Evolutionary conservation across 2,113 vertebrate species (phyloP).

Genomic region (Naja naja): DNA sequence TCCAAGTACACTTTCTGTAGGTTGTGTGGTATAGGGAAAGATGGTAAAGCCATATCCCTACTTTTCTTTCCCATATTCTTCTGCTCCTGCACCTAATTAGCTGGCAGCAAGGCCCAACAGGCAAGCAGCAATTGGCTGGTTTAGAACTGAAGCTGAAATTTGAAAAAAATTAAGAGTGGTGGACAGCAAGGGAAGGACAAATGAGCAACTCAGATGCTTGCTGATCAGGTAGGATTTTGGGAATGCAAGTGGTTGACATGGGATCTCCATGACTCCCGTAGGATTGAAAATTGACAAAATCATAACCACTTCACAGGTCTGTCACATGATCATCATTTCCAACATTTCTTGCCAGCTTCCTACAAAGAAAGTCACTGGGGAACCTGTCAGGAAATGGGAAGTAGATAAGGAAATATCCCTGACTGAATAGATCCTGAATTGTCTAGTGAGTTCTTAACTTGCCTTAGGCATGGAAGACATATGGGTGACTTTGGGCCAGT

Average conservation of each 20-base stretch:
- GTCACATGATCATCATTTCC: not conserved
- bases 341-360: not conserved
- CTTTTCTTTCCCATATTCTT: not conserved
- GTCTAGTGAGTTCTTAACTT: not conserved
- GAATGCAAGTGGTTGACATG: not conserved
- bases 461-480: not conserved
- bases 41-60: not conserved
- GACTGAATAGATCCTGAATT: too few species aligned
- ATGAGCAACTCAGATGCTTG: not conserved
- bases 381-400: not conserved
- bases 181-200: not conserved
- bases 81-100: not conserved
- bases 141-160: not conserved
- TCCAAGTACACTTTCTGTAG: not conserved
- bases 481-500: not conserved
- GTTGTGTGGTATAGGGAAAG: not conserved
- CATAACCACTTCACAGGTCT: too few species aligned
- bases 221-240: not conserved
- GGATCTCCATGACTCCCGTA: not conserved
- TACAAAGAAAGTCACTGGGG: not conserved
- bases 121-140: not conserved
- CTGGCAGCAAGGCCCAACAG: not conserved
- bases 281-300: not conserved
- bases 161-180: too few species aligned
- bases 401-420: too few species aligned